Evolutionary conservation across 2,113 vertebrate genomes (phyloP), one percentile per base, ranked within the genome.

Genomic region (Psephotus haematonotus): DNA sequence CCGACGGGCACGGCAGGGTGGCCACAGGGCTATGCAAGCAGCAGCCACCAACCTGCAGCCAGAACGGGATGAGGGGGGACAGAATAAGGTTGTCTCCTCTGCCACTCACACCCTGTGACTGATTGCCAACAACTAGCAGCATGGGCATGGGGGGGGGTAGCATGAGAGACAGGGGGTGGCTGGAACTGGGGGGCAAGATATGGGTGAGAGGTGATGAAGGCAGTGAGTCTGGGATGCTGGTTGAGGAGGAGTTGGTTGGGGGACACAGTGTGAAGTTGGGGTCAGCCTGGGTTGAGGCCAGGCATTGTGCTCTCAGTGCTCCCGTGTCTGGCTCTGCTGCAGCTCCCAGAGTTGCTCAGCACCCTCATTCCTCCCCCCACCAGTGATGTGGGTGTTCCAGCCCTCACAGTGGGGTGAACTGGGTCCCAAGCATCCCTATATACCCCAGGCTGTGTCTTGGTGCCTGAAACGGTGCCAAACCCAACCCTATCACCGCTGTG

Each of bases 241-340:
- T 20, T 20, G 9, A 4, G 41, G 47, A 72, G 20, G 23, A 55
- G 52, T 13, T 53, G 47, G 4, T 2, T 41, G 8, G 6, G 10
- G 12, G 3, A 17, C 14, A 37, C 29, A 74, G 44, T 2, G 4
- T 1, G 1, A 84, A 47, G 28, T 18, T 37, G 31, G 31, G 35
- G 52, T 64, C 46, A 17, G 24, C 17, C 16, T 63, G 59, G 41
- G 44, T 25, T 57, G 68, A 79, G 13, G 52, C 39, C 1, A 3
- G 28, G 31, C 37, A 20, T 7, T 59, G 28, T 35, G 22, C 52
- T 24, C 24, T 59, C 14, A 7, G 29, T 11, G 28, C 31, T 29
- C 29, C 44, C 4, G 7, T 4, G 35, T 25, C 63, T n/a, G 7
- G 0, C 3, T 19, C n/a, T 2, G 0, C 25, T 1, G 0, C 29